Evolutionary conservation across 1,140 invertebrate genomes (phyloP), one percentile per base, ranked within the genome.

Genomic region (Camponotus floridanus): DNA sequence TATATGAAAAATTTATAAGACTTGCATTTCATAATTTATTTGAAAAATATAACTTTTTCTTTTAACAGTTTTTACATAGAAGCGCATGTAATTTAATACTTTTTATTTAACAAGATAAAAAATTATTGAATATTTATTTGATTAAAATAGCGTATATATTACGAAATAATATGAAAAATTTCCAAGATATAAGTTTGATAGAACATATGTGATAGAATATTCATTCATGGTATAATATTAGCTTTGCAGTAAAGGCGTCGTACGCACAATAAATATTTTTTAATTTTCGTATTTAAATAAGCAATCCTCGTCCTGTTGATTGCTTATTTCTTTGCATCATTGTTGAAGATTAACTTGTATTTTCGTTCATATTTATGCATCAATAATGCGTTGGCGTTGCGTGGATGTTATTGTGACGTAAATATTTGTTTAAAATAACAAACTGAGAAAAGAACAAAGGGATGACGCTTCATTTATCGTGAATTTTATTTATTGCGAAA

Each of bases 11-110:
- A 13, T 80, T 70, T 15, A 11, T 42, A 13, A 67, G 15, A 36
- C 4, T 79, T 21, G 2, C 36, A 55, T 70, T 80, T 68, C 26
- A 8, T 57, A 39, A 39, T 57, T 70, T 70, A 80, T n/a, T 70
- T 42, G 6, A 33, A 9, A 51, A 39, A 11, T 57, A 8, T 26
- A 48, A 33, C 11, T 21, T 57, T 55, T 11, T 68, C 6, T 31
- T 70, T 48, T 48, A 70, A 70, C 5, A 15, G 13, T 8, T 26
- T 31, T 70, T 31, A 15, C 31, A 48, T 31, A 26, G 48, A 51
- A 48, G 15, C 39, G 67, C 6, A 13, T 45, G 6, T 11, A 26
- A 21, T 21, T 39, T 45, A 15, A 48, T 5, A 45, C 51, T 26
- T 3, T 33, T 33, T 71, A 57, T 61, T 61, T 31, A 15, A 42